A percentile compares a stretch with the other conserved stretches of the same genome.
Conservation (phyloP, 2,797 vertebrate species). For the Gadopsis bispinosus region DNA sequence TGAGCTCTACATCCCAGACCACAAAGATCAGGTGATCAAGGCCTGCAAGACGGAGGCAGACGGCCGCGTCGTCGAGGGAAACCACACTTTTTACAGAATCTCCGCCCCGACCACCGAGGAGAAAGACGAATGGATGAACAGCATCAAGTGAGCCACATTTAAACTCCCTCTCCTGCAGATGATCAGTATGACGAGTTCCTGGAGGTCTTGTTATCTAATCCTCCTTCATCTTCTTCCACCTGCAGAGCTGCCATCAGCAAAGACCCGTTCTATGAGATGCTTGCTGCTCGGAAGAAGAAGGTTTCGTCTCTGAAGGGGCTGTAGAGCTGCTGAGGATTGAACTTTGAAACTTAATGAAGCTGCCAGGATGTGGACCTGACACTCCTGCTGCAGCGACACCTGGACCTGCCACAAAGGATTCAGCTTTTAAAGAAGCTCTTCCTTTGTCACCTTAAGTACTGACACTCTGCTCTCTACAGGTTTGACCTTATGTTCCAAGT, state of each 20-base stretch:
- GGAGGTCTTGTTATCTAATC: background rate
- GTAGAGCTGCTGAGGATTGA: conserved; percentile 67
- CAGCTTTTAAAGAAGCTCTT: conserved; percentile 12
- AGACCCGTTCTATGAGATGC: conserved; percentile 99
- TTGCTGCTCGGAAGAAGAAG: conserved; percentile 97
- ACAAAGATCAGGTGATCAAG: conserved; percentile 98
- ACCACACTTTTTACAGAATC: conserved; percentile 97
- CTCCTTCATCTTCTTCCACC: background rate
- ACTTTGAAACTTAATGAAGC: background rate
- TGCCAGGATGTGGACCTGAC: conserved; percentile 38
- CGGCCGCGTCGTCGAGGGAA: conserved; percentile 96
- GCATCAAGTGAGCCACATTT: conserved; percentile 90
- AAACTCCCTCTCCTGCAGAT: background rate
- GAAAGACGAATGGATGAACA: conserved; percentile 98
- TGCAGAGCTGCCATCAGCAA: conserved; percentile 96
- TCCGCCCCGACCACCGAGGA: conserved; percentile 94
- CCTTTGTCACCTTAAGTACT: conserved; percentile 14
- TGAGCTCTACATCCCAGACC: conserved; percentile 97
- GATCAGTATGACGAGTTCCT: conserved; percentile 2
- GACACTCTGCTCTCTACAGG: conserved; percentile 8
- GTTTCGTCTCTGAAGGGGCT: conserved; percentile 93
- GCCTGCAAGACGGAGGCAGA: conserved; percentile 98
- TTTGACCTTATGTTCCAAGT: conserved; percentile 16
- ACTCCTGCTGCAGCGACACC: conserved; percentile 14
- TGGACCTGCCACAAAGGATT: conserved; percentile 37